These are phyloP conservation scores for Elysia crispata DNA, from an alignment of 2,888 invertebrate genomes.

Conservation along the genomic window DNA sequence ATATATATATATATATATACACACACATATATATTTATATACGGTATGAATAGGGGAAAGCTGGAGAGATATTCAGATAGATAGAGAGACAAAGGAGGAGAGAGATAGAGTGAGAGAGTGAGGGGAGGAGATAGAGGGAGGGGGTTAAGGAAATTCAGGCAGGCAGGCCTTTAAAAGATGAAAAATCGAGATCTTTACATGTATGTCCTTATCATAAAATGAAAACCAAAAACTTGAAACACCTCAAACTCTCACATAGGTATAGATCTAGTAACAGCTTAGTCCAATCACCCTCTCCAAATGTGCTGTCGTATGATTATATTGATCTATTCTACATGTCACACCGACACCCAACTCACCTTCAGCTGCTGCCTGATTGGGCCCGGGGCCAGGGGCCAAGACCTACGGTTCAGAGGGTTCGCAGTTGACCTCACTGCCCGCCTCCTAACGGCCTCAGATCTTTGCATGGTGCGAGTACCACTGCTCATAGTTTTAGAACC, in stretches of 20 bases:
- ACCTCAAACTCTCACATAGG: too few relatives aligned
- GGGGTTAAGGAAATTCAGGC: neutral
- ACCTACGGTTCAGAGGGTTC: constrained; percentile 50
- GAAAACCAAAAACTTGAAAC: too few relatives aligned
- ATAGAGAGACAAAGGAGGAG: neutral
- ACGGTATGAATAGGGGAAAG: neutral
- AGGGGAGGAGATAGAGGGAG: neutral
- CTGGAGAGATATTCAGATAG: neutral
- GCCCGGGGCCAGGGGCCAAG: constrained; percentile 65
- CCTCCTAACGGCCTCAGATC: constrained; percentile 33
- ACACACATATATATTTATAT: too few relatives aligned
- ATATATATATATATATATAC: too few relatives aligned
- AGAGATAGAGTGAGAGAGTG: neutral
- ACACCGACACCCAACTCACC: constrained; percentile 46
- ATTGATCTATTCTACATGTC: too few relatives aligned
- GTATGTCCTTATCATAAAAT: neutral
- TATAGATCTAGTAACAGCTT: too few relatives aligned
- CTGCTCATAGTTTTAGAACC: too few relatives aligned
- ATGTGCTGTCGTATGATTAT: too few relatives aligned
- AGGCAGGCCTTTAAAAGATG: neutral
- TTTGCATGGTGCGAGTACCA: too few relatives aligned
- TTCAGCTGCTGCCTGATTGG: constrained; percentile 42
- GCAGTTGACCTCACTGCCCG: constrained; percentile 36
- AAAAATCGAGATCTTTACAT: neutral
- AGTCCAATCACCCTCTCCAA: too few relatives aligned